phyloP scores from a whole-genome alignment of 1,140 invertebrate genomes.

The Branchinecta lynchi region DNA sequence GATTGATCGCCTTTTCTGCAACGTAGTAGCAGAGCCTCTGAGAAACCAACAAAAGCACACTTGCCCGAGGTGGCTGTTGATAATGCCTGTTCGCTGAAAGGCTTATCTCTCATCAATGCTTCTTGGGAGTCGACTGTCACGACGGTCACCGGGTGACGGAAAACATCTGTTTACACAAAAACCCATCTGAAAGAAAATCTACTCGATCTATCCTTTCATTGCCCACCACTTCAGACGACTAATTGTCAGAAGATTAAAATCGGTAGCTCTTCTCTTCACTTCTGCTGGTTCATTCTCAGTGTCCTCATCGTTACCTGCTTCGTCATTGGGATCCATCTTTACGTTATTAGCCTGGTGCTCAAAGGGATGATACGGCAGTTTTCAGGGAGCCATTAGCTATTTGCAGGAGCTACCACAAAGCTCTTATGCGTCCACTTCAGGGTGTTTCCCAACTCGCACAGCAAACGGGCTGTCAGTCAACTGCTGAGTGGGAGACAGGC shows the following conservation, averaged over 20 bases:
- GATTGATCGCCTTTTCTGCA: too few relatives aligned
- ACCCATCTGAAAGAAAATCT: conserved; percentile 4
- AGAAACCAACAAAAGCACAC: background rate
- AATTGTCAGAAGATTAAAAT: conserved; percentile 11
- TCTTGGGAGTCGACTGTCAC: background rate
- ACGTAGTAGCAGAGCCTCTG: too few relatives aligned
- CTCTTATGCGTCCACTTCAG: background rate
- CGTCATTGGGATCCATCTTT: background rate
- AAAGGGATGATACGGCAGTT: background rate
- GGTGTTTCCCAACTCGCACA: background rate
- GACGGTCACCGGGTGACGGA: background rate
- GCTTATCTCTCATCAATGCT: background rate
- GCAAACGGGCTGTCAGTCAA: too few relatives aligned
- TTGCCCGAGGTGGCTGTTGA: background rate
- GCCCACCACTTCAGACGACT: background rate
- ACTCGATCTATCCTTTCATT: conserved; percentile 4
- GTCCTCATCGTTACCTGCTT: background rate
- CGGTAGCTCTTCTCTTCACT: background rate
- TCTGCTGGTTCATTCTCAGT: background rate
- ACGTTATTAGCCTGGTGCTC: conserved; percentile 6
- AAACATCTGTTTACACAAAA: conserved; percentile 11
- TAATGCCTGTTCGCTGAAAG: background rate
- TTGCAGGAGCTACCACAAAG: background rate
- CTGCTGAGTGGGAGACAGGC: too few relatives aligned
- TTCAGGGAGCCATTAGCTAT: conserved; percentile 2